Evolutionary conservation across 2,888 invertebrate genomes (phyloP).

Genomic region (Lepidocyrtinus sp.): DNA sequence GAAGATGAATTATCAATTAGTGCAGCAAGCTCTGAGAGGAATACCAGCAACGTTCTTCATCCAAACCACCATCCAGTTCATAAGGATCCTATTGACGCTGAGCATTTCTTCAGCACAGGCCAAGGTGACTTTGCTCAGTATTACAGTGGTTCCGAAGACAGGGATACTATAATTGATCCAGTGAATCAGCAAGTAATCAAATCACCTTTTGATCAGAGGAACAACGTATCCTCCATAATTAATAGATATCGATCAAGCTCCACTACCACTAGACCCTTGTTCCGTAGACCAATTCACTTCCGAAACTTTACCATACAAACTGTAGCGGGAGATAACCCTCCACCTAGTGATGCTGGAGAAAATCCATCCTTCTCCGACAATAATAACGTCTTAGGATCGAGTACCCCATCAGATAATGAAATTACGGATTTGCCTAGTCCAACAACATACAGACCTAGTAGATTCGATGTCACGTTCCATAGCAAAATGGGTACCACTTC

Average conservation of each 20-base stretch:
- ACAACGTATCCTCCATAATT: slow-evolving; percentile 32
- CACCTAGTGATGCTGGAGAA: not conserved
- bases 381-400: slow-evolving; percentile 28
- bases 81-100: slow-evolving; percentile 63
- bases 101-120: slow-evolving; percentile 64
- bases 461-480: slow-evolving; percentile 46
- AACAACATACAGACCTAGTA: slow-evolving; percentile 63
- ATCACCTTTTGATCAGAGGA: slow-evolving; percentile 58
- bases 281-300: slow-evolving; percentile 33
- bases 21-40: slow-evolving; percentile 42
- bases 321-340: not conserved
- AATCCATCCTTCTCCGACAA: not conserved
- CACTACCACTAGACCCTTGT: slow-evolving; percentile 1
- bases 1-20: slow-evolving; percentile 32
- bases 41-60: slow-evolving; percentile 36
- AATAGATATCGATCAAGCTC: slow-evolving; percentile 35
- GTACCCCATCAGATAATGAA: slow-evolving; percentile 44
- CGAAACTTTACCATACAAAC: slow-evolving; percentile 25
- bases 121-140: slow-evolving; percentile 65
- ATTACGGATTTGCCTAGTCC: slow-evolving; percentile 63
- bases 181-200: slow-evolving; percentile 66
- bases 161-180: slow-evolving; percentile 65
- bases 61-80: slow-evolving; percentile 61
- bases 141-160: slow-evolving; percentile 66
- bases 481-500: slow-evolving; percentile 52